Evolutionary conservation across 2,113 vertebrate genomes (phyloP), one percentile per base, ranked within the genome.

Genomic region (Microtus richardsoni): DNA sequence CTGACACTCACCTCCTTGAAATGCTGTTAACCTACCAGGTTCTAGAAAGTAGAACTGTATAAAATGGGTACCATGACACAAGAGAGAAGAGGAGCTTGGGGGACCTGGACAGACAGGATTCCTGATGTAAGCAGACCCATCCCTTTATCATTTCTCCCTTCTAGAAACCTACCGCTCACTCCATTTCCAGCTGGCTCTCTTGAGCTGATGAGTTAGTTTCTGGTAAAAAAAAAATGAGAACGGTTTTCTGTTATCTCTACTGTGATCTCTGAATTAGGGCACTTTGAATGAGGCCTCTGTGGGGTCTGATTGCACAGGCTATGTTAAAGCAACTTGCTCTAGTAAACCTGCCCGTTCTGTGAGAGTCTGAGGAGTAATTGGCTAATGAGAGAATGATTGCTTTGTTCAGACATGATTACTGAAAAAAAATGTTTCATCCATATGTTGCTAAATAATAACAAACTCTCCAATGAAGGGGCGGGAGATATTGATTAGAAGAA

Each of bases 351-450:
- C 98, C 98, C 98, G 94, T 98, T 98, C 97, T 97, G 97, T 98
- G 98, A 97, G 97, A 98, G 98, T 98, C 98, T 98, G 95, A 98
- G 95, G 96, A 98, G 98, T 98, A 98, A 98, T 98, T 98, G 97
- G 96, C 97, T 99, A 99, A 99, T 98, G 98, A 99, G 97, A 98
- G 97, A 98, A 98, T 98, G 98, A 99, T 98, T 98, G 98, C 98
- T 98, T 98, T 98, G 98, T 98, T 98, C 98, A 98, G 98, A 98
- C 96, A 97, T 98, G 98, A 98, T 98, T 99, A 97, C 98, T 97
- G 93, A 97, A 98, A 97, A 98, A 97, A 99, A 99, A 98, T 96
- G 96, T 98, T 98, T 98, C 88, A 97, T 98, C 98, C 98, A 98
- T 98, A 99, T 98, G 99, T 98, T 98, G 93, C 97, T 97, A 96